A percentile compares a stretch with the other conserved stretches of the same genome.
Evolutionary conservation across 1,140 invertebrate species (phyloP).

Genomic region (Sycophila sp.): DNA sequence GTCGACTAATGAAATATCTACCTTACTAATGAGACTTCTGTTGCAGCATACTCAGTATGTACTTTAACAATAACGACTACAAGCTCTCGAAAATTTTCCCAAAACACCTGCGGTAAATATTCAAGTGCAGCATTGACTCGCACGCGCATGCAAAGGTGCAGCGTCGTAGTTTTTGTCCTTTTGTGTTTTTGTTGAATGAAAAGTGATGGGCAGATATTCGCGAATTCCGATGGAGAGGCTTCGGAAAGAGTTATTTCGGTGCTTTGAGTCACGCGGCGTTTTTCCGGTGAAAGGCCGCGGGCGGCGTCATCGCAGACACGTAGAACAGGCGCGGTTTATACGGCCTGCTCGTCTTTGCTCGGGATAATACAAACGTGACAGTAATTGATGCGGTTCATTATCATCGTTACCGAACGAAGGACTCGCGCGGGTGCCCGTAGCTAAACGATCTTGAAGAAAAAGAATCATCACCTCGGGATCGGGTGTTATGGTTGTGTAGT

Average conservation of each 20-base stretch:
- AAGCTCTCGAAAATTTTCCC: neutral
- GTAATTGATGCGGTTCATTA: constrained; percentile 8
- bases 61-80: constrained; percentile 20
- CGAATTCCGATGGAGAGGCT: neutral
- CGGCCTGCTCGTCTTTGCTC: neutral
- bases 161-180: neutral
- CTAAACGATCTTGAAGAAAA: neutral
- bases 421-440: neutral
- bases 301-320: constrained; percentile 7
- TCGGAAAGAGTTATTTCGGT: constrained; percentile 25
- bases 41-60: constrained; percentile 12
- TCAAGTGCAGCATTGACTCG: neutral
- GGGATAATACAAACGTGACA: neutral
- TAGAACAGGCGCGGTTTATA: neutral
- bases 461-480: no score
- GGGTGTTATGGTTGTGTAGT: neutral
- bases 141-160: neutral
- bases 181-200: neutral
- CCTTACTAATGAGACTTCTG: neutral
- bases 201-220: neutral
- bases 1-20: neutral
- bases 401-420: neutral
- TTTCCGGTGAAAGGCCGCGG: constrained; percentile 25
- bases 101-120: constrained; percentile 21
- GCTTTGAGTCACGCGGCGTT: constrained; percentile 18